A percentile compares a stretch with the other conserved stretches of the same genome.
Evolutionary conservation across 2,888 invertebrate species (phyloP).

Genomic region (Hirtodrosophila trivittata): DNA sequence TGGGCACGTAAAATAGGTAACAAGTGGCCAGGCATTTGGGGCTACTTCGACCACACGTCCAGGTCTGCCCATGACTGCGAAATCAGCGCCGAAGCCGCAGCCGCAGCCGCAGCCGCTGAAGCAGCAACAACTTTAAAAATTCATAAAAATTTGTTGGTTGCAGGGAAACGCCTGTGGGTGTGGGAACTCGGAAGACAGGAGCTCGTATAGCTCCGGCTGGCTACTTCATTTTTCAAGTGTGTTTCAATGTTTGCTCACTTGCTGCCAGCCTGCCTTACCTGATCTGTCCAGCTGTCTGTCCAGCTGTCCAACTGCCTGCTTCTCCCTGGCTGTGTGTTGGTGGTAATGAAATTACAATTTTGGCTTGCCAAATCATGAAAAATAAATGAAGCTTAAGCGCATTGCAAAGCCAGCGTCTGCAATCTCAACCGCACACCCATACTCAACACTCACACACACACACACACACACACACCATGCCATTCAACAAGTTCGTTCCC

Average conservation of each 20-base stretch:
- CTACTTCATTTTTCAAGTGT: constrained; percentile 73
- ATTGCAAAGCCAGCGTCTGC: constrained; percentile 49
- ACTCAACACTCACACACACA: constrained; percentile 13
- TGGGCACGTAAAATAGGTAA: constrained; percentile 75
- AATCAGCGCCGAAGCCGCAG: constrained; percentile 70
- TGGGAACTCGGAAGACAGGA: constrained; percentile 15
- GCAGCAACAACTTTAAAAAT: constrained; percentile 79
- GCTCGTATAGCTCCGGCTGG: constrained; percentile 38
- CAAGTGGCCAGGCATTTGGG: constrained; percentile 72
- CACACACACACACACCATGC: constrained; percentile 17
- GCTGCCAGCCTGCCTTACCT: constrained; percentile 35
- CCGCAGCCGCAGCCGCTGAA: constrained; percentile 67
- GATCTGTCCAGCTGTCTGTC: constrained; percentile 20
- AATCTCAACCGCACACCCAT: constrained; percentile 44
- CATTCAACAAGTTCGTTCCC: constrained; percentile 67
- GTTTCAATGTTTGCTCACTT: constrained; percentile 58
- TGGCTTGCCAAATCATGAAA: constrained; percentile 75
- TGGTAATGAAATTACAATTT: constrained; percentile 81
- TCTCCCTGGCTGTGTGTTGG: constrained; percentile 33
- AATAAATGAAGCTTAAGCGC: constrained; percentile 81
- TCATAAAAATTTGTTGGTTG: constrained; percentile 68
- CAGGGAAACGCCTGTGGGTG: neutral
- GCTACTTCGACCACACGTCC: constrained; percentile 49
- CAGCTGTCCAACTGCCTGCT: constrained; percentile 4
- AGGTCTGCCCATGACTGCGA: constrained; percentile 68